Base-by-base conservation (phyloP, 92 coral and sea anemone genomes). In the Meandrina meandrites region DNA sequence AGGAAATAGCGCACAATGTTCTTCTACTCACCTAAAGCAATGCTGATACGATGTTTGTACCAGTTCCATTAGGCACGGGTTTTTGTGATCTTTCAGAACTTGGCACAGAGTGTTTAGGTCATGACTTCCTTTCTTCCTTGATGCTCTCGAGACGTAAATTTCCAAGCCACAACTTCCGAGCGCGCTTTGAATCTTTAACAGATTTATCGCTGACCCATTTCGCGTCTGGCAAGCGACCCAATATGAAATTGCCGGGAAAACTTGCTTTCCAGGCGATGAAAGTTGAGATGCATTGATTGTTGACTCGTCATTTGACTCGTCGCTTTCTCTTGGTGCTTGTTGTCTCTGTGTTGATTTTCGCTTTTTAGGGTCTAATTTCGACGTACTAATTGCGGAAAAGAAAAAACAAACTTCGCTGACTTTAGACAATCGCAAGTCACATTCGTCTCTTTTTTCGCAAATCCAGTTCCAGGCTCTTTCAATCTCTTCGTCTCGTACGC, bases 401-500 rank as follows among this genome's bases (percentile, higher is more conserved):
- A 54, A 54, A 17, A 54, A 54, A 18, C 60, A 54, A 54, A 54
- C 60, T 6, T 51, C 57, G 1, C 10, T 51, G 15, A 51, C 13
- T 12, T 51, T 51, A 4, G 57, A 51, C 57, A 51, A 51, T 1
- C 1, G 19, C 22, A 54, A 54, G 8, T 13, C 60, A 18, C 60
- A 54, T 54, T 54, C 60, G 60, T 54, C 60, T 18, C 60, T 15
- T 54, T 54, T 54, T 2, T 54, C 60, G 60, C 88, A 86, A n/a
- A 86, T 86, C 89, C 89, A 86, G 24, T 80, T 66, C 89, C 84
- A 86, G 6, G 89, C 47, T n/a, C 31, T 31, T 19, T 77, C 83
- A 10, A 86, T 80, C 58, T 86, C 57, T n/a, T 86, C 53, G 24
- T 66, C 34, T 13, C 68, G 60, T 24, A 83, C 80, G 6, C 80